Evolutionary conservation across 2,797 vertebrate genomes (phyloP), one percentile per base, ranked within the genome.

Genomic region (Ctenochaetus hawaiiensis): DNA sequence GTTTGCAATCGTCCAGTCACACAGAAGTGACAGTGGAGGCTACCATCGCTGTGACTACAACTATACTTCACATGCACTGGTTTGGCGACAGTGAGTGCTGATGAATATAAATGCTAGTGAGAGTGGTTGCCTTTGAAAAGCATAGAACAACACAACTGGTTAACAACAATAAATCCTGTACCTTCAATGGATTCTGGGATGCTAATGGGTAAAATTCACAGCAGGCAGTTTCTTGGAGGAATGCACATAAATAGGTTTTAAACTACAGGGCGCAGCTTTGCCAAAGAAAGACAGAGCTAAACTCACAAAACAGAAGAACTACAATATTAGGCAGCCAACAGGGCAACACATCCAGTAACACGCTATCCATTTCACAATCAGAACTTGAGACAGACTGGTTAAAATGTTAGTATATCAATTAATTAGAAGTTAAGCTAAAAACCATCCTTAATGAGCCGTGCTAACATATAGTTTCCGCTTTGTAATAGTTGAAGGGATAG

Each of bases 191-290:
- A 86, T 67, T 76, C 52, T 76, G 72, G 82, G 78, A 78, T 39
- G 75, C 77, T 66, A 67, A 77, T 67, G 17, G 67, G 78, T 79
- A 71, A 75, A 61, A 85, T 88, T 90, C 86, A 87, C 87, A 89
- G 85, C 80, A 82, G 78, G 80, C 83, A 75, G 75, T 86, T 78
- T 85, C 61, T 77, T 67, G 78, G 66, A 90, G 82, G 89, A 93
- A 92, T 90, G 91, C 82, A 86, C 78, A 80, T 63, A 87, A 90
- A 86, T 77, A 83, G 41, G 44, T 63, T 82, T 81, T 16, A 67
- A 75, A 83, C 75, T 62, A 75, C 56, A 64, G 23, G 11, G 61
- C 5, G 14, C 22, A 49, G 57, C 52, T 39, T 67, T 72, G 65
- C 65, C 69, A 72, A 70, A 76, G 22, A 76, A 60, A 83, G 61